Conservation (phyloP, 2,797 vertebrate species). For the Bryconaethiops microstoma region DNA sequence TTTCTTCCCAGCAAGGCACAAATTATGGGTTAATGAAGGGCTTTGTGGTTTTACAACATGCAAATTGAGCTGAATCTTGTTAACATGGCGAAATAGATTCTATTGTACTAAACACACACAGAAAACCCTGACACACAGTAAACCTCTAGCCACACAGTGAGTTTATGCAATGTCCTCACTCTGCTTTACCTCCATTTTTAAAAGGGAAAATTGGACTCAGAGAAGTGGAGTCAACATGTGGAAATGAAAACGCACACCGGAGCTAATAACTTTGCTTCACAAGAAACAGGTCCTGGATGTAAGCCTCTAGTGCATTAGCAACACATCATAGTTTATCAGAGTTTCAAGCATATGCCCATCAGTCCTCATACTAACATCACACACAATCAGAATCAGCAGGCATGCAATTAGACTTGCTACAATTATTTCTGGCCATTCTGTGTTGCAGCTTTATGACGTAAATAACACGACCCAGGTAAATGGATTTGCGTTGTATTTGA, state of each 20-base stretch:
- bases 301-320: not conserved
- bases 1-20: constrained; percentile 23
- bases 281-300: not conserved
- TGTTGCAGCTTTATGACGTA: too few relatives aligned
- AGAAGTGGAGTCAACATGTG: not conserved
- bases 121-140: not conserved
- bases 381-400: too few relatives aligned
- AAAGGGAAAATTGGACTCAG: not conserved
- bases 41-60: constrained; percentile 24
- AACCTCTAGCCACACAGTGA: not conserved
- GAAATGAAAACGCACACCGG: not conserved
- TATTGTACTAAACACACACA: constrained; percentile 34
- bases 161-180: not conserved
- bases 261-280: not conserved
- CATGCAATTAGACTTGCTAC: too few relatives aligned
- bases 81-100: constrained; percentile 16
- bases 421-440: too few relatives aligned
- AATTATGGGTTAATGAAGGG: constrained; percentile 41
- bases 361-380: not conserved
- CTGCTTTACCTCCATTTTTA: not conserved
- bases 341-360: not conserved
- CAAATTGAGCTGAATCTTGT: constrained; percentile 30
- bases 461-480: too few relatives aligned
- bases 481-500: too few relatives aligned
- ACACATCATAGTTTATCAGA: not conserved